Base-by-base conservation (phyloP, 2,113 vertebrate genomes). In the Verasper variegatus region DNA sequence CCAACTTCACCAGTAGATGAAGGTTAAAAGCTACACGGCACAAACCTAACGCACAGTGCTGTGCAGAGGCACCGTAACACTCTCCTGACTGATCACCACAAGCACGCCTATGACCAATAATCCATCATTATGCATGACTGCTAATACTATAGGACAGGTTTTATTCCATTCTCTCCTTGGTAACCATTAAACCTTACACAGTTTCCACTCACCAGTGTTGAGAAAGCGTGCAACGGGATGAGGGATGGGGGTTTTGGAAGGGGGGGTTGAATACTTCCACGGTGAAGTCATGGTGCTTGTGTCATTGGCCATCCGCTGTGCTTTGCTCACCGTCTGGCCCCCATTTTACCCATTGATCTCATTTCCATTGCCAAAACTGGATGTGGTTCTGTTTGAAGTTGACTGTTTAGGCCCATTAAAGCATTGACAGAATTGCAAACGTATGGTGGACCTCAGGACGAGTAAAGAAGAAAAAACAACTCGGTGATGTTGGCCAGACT, bases 291-390 rank as follows among this genome's bases (percentile, higher is more conserved):
- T 91, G 73, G 75, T 63, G 80, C 86, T 88, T 81, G 84, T 93
- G 92, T 92, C 93, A 89, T 80, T 91, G 84, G 83, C 82, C 86
- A 85, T 91, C 71, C 62, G 72, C 83, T 87, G 66, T 58, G 81
- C 88, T 89, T 86, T 78, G 86, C 88, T 91, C 76, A 90, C 88
- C 81, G 91, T 89, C 89, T 89, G 91, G 90, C 87, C 87, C 81
- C 78, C 73, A 86, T 92, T 92, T 85, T 89, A 91, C 88, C 87
- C 89, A 91, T 88, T 92, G 89, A 91, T 93, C 87, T 91, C 54
- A 87, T 87, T 90, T 89, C 86, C 88, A 89, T 75, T 81, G 81
- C 88, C 83, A 77, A 69, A 80, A 82, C 52, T 90, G 85, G 83
- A 89, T 92, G 88, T 84, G 86, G 86, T 89, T 87, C 64, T 70